Conservation (phyloP, 2,113 vertebrate species). For the Elephas maximus region DNA sequence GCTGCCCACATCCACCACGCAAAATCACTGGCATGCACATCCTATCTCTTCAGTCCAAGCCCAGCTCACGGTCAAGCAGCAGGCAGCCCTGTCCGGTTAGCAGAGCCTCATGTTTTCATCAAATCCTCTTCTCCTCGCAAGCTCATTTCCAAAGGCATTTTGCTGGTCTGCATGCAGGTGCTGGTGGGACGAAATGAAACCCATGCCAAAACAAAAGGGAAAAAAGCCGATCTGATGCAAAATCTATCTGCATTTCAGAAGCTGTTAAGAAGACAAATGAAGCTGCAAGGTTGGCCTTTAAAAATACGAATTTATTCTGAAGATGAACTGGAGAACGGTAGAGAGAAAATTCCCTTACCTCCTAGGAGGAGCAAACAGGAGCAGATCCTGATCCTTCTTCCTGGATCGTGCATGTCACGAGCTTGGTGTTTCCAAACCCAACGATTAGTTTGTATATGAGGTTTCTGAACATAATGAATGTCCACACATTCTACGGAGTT, state of each 20-base stretch:
- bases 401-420: constrained; percentile 62
- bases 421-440: constrained; percentile 67
- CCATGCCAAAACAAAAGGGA: constrained; percentile 53
- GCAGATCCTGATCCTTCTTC: constrained; percentile 38
- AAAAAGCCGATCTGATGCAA: constrained; percentile 70
- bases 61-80: fast-evolving
- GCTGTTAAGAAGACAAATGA: constrained; percentile 91
- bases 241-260: constrained; percentile 86
- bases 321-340: constrained; percentile 78
- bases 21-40: fast-evolving
- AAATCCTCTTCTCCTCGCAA: constrained; percentile 24
- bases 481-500: not conserved
- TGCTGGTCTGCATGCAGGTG: not conserved
- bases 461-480: constrained; percentile 67
- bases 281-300: constrained; percentile 87
- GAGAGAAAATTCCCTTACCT: constrained; percentile 80
- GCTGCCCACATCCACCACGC: too few relatives aligned
- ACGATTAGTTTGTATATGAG: not conserved
- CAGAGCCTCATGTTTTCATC: constrained; percentile 58
- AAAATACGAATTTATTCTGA: constrained; percentile 89
- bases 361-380: constrained; percentile 59
- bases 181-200: constrained; percentile 70
- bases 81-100: not conserved
- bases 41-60: not conserved
- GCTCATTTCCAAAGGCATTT: constrained; percentile 66